A percentile compares a stretch with the other conserved stretches of the same genome.
These are phyloP conservation scores for Steatocranus sp. DNA, from an alignment of 2,797 vertebrate genomes.

Conservation along the genomic window DNA sequence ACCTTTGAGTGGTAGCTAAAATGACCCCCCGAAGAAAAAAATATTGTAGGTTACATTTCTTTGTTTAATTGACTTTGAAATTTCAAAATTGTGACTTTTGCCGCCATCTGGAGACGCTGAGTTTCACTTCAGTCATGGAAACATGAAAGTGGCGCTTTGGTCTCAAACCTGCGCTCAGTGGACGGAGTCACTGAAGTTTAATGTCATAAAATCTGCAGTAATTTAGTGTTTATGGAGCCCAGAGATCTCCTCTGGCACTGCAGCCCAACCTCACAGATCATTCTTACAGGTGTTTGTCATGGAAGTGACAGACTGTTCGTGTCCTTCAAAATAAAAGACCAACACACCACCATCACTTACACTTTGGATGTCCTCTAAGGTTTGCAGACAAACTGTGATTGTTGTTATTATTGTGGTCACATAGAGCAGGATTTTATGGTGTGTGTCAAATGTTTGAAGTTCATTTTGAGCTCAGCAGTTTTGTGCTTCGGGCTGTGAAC, in stretches of 20 bases:
- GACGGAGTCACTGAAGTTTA: background rate
- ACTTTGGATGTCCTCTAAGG: background rate
- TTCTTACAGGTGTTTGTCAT: background rate
- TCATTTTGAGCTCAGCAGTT: background rate
- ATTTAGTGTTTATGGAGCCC: background rate
- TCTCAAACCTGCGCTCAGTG: background rate
- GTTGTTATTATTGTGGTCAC: background rate
- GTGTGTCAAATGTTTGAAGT: background rate
- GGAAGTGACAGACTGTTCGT: background rate
- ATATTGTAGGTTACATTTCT: background rate
- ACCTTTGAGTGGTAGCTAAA: background rate
- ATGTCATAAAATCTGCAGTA: background rate
- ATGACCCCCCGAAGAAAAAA: fast-evolving
- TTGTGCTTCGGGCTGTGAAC: background rate
- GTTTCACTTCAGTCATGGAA: background rate
- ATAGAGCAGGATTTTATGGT: background rate
- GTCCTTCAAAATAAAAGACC: background rate
- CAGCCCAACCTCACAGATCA: background rate
- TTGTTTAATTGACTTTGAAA: background rate
- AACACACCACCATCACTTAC: fast-evolving
- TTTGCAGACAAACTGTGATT: background rate
- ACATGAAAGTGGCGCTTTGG: background rate
- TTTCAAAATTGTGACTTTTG: background rate
- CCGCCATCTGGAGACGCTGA: background rate
- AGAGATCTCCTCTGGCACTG: background rate